Base-by-base conservation (phyloP, 2,797 vertebrate species). In the Anniella stebbinsi region DNA sequence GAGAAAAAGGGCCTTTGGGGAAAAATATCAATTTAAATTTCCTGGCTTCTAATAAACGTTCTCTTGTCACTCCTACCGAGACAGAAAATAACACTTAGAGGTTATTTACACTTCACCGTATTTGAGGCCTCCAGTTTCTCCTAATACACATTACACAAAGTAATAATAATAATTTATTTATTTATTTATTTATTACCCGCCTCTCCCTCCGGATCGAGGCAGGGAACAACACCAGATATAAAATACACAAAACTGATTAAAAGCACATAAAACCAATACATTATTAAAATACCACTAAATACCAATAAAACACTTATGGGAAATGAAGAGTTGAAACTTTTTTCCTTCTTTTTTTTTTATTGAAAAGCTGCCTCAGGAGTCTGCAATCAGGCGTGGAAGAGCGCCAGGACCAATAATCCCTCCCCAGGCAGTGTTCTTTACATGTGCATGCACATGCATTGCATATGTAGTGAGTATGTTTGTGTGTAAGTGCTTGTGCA, bases 41-140 rank as follows among this genome's bases (percentile, higher is more conserved):
- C 23, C 25, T 80, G 25, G 67, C 63, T 87, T 87, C 76, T n/a
- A 54, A 18, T 87, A 87, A 87, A 38, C 63, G 1, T 78, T 85
- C 57, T 48, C 60, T 60, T 51, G 10, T 87, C 86, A 41, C 45
- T 48, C 18, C 86, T 67, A 87, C 10, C 57, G 45, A 54, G 66
- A 54, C n/a, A 80, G 76, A 80, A 70, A 38, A 80, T 36, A 78
- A 51, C 21, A 86, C 23, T 13, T 25, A 60, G 63, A 81, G 38
- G 54, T 63, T 25, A 63, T 25, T 57, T 63, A 63, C 60, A 21
- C 60, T 21, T 63, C 60, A 70, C 8, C 30, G 18, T 36, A 8
- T 36, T 33, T 41, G 48, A 70, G 48, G 30, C 11, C 66, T 70
- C 66, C 51, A 69, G 18, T 30, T 76, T 38, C 36, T 57, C 48